Base-by-base conservation (phyloP, 2,888 invertebrate genomes). In the Gasteruption jaculator region DNA sequence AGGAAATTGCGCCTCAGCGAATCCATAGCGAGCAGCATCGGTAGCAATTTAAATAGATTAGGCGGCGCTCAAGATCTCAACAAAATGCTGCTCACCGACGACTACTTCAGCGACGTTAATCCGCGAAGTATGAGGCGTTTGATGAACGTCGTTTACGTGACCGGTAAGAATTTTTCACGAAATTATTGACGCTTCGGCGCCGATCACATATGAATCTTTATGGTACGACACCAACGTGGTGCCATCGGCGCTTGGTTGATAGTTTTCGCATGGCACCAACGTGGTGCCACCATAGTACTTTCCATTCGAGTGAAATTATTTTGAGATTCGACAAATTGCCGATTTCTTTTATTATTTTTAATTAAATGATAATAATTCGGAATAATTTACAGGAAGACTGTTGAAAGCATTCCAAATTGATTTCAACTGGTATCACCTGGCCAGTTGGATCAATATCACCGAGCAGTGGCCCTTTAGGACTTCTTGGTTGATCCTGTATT, bases 401-500 rank as follows among this genome's bases (percentile, higher is more conserved):
- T 77, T 99, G 55, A 91, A 97, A 78, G 93, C 97, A 64, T 96
- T 97, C 79, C 93, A 95, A 76, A 91, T 99, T 56, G 97, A 99
- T 70, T 99, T 99, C 75, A 94, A 92, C 73, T 99, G 97, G 97
- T 92, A 95, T 73, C 88, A 93, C 58, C 78, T 99, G 57, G 95
- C 95, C 47, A 91, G 92, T 43, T 97, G 97, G 97, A 90, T 97
- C 54, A 96, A 97, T 73, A 83, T 99, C 42, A 94, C 96, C 0
- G 99, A 99, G 68, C 97, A 97, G 70, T 99, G 97, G 97, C 97
- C 97, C 0, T 90, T 94, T 73, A 79, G 96, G 40, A 91, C 95
- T 18, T 95, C 96, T 10, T 96, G 96, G 95, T 86, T 99, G 61
- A 93, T 97, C 50, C 82, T 94, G 59, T 88, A 92, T 69, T 92